Evolutionary conservation across 2,888 invertebrate genomes (phyloP).

Genomic region (Eupithecia dodoneata): DNA sequence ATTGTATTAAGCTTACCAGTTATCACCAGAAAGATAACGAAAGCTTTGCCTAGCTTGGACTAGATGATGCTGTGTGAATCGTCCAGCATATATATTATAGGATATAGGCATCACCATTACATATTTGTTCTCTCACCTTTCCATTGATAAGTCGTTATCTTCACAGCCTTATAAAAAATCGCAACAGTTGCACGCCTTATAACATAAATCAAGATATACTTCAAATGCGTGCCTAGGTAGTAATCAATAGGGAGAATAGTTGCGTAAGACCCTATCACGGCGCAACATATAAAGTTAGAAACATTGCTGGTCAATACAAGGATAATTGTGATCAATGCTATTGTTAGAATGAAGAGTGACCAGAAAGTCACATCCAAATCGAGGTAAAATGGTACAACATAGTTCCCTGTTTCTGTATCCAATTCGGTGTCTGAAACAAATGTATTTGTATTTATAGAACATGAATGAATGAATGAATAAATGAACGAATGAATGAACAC

Average conservation of each 20-base stretch:
- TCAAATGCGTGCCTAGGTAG: conserved; percentile 86
- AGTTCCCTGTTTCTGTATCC: not conserved
- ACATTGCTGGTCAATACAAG: conserved; percentile 78
- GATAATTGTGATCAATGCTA: conserved; percentile 76
- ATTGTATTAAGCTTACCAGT: no score
- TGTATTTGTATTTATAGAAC: not conserved
- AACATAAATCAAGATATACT: conserved; percentile 87
- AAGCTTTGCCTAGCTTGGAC: no score
- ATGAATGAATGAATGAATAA: not conserved
- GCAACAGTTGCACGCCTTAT: conserved; percentile 85
- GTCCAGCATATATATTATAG: no score
- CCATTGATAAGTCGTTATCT: conserved; percentile 85
- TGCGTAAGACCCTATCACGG: conserved; percentile 86
- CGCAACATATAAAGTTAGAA: conserved; percentile 86
- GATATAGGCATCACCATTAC: not conserved
- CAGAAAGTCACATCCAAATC: conserved; percentile 86
- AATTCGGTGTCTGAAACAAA: conserved; percentile 22
- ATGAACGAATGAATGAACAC: no score
- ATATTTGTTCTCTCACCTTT: conserved; percentile 72
- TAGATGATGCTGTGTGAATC: no score
- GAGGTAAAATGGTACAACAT: conserved; percentile 57
- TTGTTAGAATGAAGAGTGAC: conserved; percentile 82
- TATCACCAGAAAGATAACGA: no score
- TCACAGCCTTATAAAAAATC: conserved; percentile 83
- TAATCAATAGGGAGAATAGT: conserved; percentile 86